Conservation (phyloP, 2,113 vertebrate species). For the Centropus unirufus region DNA sequence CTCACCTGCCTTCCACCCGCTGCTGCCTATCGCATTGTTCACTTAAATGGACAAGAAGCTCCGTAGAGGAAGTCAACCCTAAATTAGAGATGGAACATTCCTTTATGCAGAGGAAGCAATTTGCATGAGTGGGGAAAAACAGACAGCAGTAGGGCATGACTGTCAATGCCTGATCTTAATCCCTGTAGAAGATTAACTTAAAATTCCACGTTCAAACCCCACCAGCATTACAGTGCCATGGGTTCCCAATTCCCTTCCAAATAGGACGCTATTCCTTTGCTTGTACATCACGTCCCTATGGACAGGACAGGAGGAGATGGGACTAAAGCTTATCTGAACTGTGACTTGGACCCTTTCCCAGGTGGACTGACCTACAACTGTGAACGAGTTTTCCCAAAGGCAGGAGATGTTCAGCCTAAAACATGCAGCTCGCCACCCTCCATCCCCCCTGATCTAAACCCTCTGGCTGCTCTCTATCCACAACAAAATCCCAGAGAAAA, state of each 20-base stretch:
- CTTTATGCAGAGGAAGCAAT: not conserved
- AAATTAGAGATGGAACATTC: not conserved
- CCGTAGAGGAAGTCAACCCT: not conserved
- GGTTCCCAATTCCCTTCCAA: not conserved
- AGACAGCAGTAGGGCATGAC: not conserved
- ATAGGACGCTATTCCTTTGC: not conserved
- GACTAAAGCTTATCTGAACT: not conserved
- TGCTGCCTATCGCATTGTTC: rapidly evolving
- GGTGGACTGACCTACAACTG: not conserved
- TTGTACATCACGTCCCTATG: rapidly evolving
- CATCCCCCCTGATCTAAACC: not conserved
- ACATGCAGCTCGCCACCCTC: not conserved
- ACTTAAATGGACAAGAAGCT: not conserved
- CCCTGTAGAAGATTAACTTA: not conserved
- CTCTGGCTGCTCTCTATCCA: not conserved
- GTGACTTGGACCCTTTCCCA: not conserved
- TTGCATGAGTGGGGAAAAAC: rapidly evolving
- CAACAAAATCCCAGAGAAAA: not conserved
- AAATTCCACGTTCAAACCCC: not conserved
- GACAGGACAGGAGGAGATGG: not conserved
- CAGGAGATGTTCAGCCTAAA: not conserved
- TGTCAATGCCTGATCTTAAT: not conserved
- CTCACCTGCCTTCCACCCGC: too few relatives aligned
- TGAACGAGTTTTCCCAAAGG: not conserved
- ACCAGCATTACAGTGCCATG: rapidly evolving